Base-by-base conservation (phyloP, 2,113 vertebrate genomes). In the Ictalurus furcatus region DNA sequence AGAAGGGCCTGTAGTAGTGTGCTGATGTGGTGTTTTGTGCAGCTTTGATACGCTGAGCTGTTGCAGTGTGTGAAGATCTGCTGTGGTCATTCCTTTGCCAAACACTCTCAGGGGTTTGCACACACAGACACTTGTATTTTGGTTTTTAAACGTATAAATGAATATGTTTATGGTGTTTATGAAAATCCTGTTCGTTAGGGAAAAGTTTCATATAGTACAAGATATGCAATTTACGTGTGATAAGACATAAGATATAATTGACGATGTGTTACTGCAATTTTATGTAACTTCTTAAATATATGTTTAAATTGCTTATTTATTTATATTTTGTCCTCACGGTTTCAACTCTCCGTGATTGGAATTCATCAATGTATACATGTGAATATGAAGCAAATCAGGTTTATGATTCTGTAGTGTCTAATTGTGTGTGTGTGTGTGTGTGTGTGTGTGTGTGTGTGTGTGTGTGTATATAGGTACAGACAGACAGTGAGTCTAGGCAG, bases 401-500 rank as follows among this genome's bases (percentile, higher is more conserved):
- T 52, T 79, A 23, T 78, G 25, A 48, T 78, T 78, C 44, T 52
- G 7, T 25, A 28, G 25, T 69, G 21, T 40, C 61, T 58, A 40
- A 54, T 48, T 12, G 21, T 58, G 58, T 73, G 19, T 58, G 28
- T 59, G 37, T 82, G 16, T 84, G 16, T 87, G 17, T 82, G 21
- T 84, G 59, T 91, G 76, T 90, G 44, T 48, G 44, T 48, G 44
- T 48, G n/a, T 59, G 23, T 37, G 37, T 82, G 16, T 84, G 16
- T 87, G 17, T 83, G 14, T 84, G 59, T 91, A 73, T 90, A 54
- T 76, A 96, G 96, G 93, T 96, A 96, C 92, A 94, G 95, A 71
- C 95, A 96, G 85, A 95, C 95, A 3, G 90, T 96, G 16, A 96
- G 95, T 88, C 92, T 96, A 87, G 96, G 95, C 91, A 95, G 91